Percentiles rank a stretch among this genome's conserved stretches.
phyloP scores from a whole-genome alignment of 2,888 invertebrate species.

The Cryptosula pallasiana region DNA sequence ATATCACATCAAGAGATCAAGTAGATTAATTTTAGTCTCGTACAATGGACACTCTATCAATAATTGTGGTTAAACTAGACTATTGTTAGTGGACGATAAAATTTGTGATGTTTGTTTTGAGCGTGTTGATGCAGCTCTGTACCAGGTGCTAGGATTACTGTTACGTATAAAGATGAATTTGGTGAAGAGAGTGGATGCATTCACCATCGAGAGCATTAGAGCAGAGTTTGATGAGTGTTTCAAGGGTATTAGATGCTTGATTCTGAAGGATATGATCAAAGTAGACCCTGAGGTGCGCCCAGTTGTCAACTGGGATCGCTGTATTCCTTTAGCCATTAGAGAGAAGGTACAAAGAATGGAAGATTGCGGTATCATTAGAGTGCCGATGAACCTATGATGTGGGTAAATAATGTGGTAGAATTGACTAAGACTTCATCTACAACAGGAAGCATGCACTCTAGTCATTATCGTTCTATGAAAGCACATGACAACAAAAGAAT shows the following conservation, averaged over 20 bases:
- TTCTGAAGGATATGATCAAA: not conserved
- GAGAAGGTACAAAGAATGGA: not conserved
- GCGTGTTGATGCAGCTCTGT: not conserved
- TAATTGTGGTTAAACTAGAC: not conserved
- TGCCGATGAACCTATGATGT: constrained; percentile 12
- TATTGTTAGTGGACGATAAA: not conserved
- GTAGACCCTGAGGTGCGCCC: not conserved
- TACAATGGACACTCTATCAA: not conserved
- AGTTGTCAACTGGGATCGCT: not conserved
- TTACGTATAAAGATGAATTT: not conserved
- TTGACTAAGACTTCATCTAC: no score
- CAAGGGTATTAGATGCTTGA: not conserved
- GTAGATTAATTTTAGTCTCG: not conserved
- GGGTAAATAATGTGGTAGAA: no score
- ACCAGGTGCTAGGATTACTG: not conserved
- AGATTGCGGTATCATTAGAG: not conserved
- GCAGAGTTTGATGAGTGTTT: constrained; percentile 3
- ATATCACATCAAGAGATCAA: not conserved
- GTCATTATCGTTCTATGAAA: no score
- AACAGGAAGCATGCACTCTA: no score
- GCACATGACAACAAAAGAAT: no score
- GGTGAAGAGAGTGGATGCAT: not conserved
- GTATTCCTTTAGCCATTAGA: not conserved
- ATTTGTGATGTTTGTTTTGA: not conserved
- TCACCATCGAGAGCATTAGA: not conserved